These are phyloP conservation scores for Nyctereutes procyonoides DNA, from an alignment of 2,113 vertebrate species.

Conservation along the genomic window DNA sequence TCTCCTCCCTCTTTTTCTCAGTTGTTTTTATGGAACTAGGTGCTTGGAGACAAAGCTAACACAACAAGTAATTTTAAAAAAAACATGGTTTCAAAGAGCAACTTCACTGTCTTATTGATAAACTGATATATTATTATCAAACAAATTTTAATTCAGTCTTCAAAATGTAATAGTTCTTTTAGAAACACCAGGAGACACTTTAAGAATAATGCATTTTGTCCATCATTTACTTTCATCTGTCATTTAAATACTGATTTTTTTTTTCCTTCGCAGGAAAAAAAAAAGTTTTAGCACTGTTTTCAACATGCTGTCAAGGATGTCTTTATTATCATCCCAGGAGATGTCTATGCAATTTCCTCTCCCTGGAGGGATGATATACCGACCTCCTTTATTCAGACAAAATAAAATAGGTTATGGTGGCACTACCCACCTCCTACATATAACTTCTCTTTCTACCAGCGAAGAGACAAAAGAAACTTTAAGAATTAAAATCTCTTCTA, in stretches of 20 bases:
- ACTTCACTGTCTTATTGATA: conserved; percentile 86
- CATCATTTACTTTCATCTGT: conserved; percentile 88
- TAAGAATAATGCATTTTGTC: conserved; percentile 87
- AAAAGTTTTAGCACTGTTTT: conserved; percentile 87
- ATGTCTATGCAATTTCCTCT: conserved; percentile 85
- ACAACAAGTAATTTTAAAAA: conserved; percentile 81
- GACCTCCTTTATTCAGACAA: conserved; percentile 85
- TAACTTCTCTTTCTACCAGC: conserved; percentile 81
- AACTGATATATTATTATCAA: conserved; percentile 87
- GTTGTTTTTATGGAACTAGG: conserved; percentile 71
- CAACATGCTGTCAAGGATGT: conserved; percentile 86
- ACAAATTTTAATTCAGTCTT: conserved; percentile 87
- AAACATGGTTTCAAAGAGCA: conserved; percentile 83
- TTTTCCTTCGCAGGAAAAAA: conserved; percentile 55
- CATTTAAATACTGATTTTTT: conserved; percentile 85
- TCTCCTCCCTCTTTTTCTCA: neutral
- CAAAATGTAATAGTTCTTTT: conserved; percentile 82
- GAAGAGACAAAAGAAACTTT: conserved; percentile 83
- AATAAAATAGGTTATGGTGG: conserved; percentile 85
- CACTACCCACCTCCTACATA: conserved; percentile 87
- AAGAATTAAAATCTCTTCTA: conserved; percentile 81
- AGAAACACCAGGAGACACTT: conserved; percentile 76
- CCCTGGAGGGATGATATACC: conserved; percentile 86
- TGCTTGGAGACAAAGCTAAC: conserved; percentile 78
- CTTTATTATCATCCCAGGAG: conserved; percentile 84